Conservation (phyloP, 2,888 invertebrate species). For the Dysmachus trigonus region DNA sequence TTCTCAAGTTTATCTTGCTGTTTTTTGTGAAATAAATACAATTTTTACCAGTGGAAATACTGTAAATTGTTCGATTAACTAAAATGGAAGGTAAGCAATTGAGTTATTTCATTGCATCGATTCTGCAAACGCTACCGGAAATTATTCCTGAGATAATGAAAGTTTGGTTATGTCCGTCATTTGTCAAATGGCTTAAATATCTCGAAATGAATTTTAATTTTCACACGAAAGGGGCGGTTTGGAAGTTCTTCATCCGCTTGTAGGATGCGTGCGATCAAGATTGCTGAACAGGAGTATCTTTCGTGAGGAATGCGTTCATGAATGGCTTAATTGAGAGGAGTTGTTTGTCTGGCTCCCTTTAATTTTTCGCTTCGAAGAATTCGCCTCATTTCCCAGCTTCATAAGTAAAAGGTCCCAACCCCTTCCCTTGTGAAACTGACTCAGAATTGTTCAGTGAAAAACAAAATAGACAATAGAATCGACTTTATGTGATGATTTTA, state of each 20-base stretch:
- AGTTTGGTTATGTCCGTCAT: slow-evolving; percentile 42
- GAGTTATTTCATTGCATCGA: not conserved
- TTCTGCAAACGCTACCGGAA: not conserved
- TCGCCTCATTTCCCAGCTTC: not conserved
- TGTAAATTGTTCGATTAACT: not conserved
- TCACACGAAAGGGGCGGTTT: not conserved
- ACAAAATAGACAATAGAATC: not conserved
- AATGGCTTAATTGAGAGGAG: not conserved
- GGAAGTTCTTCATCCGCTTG: not conserved
- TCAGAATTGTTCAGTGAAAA: not conserved
- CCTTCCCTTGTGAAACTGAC: not conserved
- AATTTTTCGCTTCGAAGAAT: not conserved
- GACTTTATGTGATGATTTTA: not conserved
- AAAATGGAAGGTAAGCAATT: not conserved
- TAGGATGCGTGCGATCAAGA: not conserved
- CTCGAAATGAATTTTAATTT: not conserved
- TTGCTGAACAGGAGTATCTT: not conserved
- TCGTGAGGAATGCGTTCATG: not conserved
- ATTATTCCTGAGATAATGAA: not conserved
- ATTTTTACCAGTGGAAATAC: not conserved
- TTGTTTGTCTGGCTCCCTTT: not conserved
- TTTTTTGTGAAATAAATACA: slow-evolving; percentile 8
- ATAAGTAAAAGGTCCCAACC: not conserved
- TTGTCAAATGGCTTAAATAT: slow-evolving; percentile 43
- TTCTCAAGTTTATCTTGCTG: not conserved